Percentiles rank a stretch among this genome's conserved stretches.
Conservation (phyloP, 2,888 invertebrate species). For the Anarsia innoxiella region DNA sequence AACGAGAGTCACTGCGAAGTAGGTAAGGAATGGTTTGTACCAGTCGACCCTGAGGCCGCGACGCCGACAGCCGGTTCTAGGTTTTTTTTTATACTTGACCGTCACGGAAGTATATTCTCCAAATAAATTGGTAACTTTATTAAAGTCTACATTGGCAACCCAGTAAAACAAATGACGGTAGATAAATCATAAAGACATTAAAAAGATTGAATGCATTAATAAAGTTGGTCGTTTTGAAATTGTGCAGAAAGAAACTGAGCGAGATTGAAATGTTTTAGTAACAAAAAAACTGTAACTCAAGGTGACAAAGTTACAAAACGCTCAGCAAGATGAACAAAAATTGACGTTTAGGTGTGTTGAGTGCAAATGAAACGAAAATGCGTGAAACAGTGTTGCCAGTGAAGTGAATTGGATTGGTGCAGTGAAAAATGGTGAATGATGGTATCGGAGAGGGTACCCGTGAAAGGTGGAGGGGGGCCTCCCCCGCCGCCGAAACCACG, state of each 20-base stretch:
- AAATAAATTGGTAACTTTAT: not conserved
- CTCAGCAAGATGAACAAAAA: too few species aligned
- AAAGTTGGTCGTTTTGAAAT: too few species aligned
- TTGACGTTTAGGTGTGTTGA: not conserved
- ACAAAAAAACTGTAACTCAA: too few species aligned
- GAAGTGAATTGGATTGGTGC: conserved; percentile 26
- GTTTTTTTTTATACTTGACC: conserved; percentile 30
- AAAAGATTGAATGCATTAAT: too few species aligned
- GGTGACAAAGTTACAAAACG: too few species aligned
- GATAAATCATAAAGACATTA: too few species aligned
- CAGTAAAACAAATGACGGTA: too few species aligned
- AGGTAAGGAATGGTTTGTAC: conserved; percentile 38
- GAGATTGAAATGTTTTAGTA: too few species aligned
- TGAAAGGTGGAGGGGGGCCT: conserved; percentile 57
- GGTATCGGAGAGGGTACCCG: conserved; percentile 62
- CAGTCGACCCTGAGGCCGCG: conserved; percentile 65
- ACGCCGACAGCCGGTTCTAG: conserved; percentile 45
- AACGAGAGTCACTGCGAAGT: conserved; percentile 36
- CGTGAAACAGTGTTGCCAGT: conserved; percentile 29
- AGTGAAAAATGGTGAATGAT: conserved; percentile 62
- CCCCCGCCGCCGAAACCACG: conserved; percentile 57
- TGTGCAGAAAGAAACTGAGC: too few species aligned
- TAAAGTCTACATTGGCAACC: too few species aligned
- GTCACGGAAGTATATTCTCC: conserved; percentile 17
- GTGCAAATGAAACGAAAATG: not conserved